These are phyloP conservation scores for Megamerina dolium DNA, from an alignment of 2,888 invertebrate species.

Conservation along the genomic window DNA sequence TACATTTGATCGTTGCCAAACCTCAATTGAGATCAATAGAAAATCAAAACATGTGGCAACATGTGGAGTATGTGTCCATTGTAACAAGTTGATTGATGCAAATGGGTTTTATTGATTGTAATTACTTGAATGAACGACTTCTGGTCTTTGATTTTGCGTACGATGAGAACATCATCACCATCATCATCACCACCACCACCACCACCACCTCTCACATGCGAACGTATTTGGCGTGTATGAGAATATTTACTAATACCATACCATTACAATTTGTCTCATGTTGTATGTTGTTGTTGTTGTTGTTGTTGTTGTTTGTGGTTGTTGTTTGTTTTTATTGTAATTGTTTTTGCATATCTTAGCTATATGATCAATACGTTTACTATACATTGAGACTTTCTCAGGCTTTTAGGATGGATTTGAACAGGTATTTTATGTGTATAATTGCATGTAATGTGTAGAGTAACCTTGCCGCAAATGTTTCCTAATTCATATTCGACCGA, in stretches of 20 bases:
- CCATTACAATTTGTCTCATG: background rate
- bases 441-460: too few species aligned
- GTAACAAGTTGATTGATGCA: background rate
- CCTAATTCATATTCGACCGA: too few species aligned
- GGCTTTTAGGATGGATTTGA: too few species aligned
- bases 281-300: too few species aligned
- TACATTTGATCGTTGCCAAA: background rate
- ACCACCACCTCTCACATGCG: background rate
- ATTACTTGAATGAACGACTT: slow-evolving; percentile 36
- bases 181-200: background rate
- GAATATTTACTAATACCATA: background rate
- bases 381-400: too few species aligned
- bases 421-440: too few species aligned
- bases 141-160: slow-evolving; percentile 32
- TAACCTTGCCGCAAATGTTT: too few species aligned
- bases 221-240: background rate
- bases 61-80: background rate
- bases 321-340: background rate
- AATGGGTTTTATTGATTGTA: slow-evolving; percentile 29
- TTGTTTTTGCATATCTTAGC: too few species aligned
- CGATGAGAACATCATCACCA: slow-evolving; percentile 14
- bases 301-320: too few species aligned
- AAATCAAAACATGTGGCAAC: background rate
- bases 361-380: too few species aligned
- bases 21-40: background rate